Evolutionary conservation across 2,888 invertebrate genomes (phyloP), one percentile per base, ranked within the genome.

Genomic region (Cerastoderma edule): DNA sequence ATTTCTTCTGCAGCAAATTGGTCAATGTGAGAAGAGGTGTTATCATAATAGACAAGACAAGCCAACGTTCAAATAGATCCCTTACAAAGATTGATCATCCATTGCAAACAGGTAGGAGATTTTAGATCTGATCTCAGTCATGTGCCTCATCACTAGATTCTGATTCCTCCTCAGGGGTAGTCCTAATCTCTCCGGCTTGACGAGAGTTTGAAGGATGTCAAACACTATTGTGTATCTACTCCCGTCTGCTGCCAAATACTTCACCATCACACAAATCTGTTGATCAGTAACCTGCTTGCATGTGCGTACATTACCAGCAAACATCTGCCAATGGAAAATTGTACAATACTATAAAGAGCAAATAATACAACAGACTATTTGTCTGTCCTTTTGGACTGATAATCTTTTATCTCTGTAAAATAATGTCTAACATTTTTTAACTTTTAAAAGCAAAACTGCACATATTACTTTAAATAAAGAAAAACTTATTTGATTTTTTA

Each of bases 111-210:
- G 27, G 10, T 53, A 28, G 24, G 53, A 53, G 22, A 53, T 53
- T 22, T 53, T 53, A 53, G 10, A 53, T 53, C 53, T 53, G 53
- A 53, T 53, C n/a, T 53, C 24, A 19, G 53, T 53, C 53, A 53
- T 24, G 53, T 53, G 53, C 13, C 53, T 53, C 53, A 53, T 53
- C 24, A 53, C 53, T 27, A 53, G 22, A 2, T 53, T n/a, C 53
- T 53, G 53, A 53, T 53, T 53, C 24, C 27, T n/a, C 3, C 53
- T 5, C 13, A 53, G 27, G 4, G 53, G 53, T 24, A 3, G 2
- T 27, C 53, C 53, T 27, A 53, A 53, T 27, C 27, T 53, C 6
- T 53, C 53, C 4, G 53, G 53, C 24, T 27, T 5, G 24, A 53
- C 27, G n/a, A 53, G 5, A 2, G 53, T n/a, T 27, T 53, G 53